Base-by-base conservation (phyloP, 1,140 invertebrate species). In the Brevipalpus yothersi region DNA sequence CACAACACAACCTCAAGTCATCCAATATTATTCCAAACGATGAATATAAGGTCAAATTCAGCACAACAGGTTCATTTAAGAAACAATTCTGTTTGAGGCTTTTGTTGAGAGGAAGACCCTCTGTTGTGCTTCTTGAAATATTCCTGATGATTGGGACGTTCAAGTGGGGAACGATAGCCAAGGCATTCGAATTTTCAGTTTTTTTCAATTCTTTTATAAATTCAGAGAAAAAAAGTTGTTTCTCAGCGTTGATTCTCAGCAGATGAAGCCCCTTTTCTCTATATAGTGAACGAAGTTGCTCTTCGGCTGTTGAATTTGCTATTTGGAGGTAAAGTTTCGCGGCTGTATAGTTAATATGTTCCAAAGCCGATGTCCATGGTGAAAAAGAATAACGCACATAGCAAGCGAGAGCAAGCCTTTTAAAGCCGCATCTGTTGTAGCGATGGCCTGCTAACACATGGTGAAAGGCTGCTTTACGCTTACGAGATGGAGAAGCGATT, bases 401-500 rank as follows among this genome's bases (percentile, higher is more conserved):
- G 66, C 86, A 88, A 62, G 89, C 75, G 55, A 93, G 76, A 0
- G 89, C 85, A 74, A 94, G 90, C 68, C 80, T 83, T 59, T 82
- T 80, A 68, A 92, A 88, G 0, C 85, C 84, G 13, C 89, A 84
- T 71, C 95, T 93, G 4, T 84, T 74, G 65, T 73, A 95, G 59
- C 90, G 75, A 71, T 94, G 86, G 4, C 92, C 92, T 54, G 92
- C 87, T 15, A 97, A 73, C 19, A 96, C 89, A 75, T 90, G 84
- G 68, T 96, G 89, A 70, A 96, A 95, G n/a, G 91, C 86, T 71
- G 92, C 95, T 71, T 95, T 96, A 53, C 92, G 75, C 61, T 84
- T 78, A 80, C 89, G 84, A 15, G 79, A 77, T 2, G 79, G 77
- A 49, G 80, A 79, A 3, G 75, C 78, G 58, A 75, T 72, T 31